A percentile compares a stretch with the other conserved stretches of the same genome.
Evolutionary conservation across 2,113 vertebrate species (phyloP).

Genomic region (Eublepharis macularius): DNA sequence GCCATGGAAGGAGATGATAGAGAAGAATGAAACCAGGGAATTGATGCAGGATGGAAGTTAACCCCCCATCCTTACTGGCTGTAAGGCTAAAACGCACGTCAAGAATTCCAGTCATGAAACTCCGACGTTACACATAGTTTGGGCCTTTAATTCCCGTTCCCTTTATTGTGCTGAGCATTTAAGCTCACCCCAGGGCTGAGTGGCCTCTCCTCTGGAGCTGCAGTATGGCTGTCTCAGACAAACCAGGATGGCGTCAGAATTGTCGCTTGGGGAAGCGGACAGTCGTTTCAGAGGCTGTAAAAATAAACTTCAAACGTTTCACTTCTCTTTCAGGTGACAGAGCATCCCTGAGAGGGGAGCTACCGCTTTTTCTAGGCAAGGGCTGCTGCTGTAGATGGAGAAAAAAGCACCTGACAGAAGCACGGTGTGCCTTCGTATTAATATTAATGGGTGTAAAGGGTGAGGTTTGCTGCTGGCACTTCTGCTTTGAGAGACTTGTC

Average conservation of each 20-base stretch:
- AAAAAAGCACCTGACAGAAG: background rate
- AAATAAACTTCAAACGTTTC: background rate
- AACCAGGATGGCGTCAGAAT: slow-evolving; percentile 14
- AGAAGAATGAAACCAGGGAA: no score
- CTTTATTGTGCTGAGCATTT: background rate
- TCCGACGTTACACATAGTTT: no score
- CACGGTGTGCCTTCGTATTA: fast-evolving
- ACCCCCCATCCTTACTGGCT: no score
- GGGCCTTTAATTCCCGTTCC: background rate
- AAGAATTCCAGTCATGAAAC: no score
- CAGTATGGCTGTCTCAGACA: background rate
- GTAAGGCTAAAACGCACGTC: no score
- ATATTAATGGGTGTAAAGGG: background rate
- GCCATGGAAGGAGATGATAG: no score
- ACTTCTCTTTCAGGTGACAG: background rate
- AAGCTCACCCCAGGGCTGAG: background rate
- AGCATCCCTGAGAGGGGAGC: background rate
- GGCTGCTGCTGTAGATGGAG: background rate
- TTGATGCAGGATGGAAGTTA: no score
- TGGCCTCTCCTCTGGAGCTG: background rate
- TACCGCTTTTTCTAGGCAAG: background rate
- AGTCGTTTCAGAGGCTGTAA: slow-evolving; percentile 40
- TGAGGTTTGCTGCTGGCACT: background rate
- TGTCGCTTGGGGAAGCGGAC: slow-evolving; percentile 25
- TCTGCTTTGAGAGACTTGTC: background rate